Evolutionary conservation across 2,888 invertebrate genomes (phyloP).

Genomic region (Dicycla oo): DNA sequence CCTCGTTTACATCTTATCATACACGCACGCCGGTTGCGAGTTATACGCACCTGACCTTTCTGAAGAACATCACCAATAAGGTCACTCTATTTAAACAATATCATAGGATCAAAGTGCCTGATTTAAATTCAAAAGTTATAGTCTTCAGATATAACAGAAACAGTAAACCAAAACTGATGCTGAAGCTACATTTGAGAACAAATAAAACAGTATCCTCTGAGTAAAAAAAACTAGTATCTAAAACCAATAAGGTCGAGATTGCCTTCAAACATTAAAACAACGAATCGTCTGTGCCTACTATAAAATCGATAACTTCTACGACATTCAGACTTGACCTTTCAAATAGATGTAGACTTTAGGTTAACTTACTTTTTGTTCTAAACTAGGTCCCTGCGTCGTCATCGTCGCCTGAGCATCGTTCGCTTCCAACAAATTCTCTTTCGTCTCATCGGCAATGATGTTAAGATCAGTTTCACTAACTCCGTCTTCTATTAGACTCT

Average conservation of each 20-base stretch:
- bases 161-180: conserved; percentile 5
- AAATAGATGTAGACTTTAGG: not conserved
- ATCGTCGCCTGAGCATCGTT: conserved; percentile 83
- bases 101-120: not conserved
- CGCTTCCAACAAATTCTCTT: conserved; percentile 68
- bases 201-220: conserved; percentile 19
- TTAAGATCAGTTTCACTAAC: conserved; percentile 84
- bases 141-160: not conserved
- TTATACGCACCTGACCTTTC: too few species aligned
- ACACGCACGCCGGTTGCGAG: too few species aligned
- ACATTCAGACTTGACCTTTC: conserved; percentile 36
- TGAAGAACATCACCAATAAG: too few species aligned
- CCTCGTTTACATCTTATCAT: too few species aligned
- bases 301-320: conserved; percentile 34
- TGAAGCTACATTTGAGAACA: conserved; percentile 8
- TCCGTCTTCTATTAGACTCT: conserved; percentile 86
- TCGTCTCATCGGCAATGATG: conserved; percentile 82
- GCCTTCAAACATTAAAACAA: conserved; percentile 18
- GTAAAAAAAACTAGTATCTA: not conserved
- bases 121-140: not conserved
- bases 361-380: conserved; percentile 91
- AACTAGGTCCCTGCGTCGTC: conserved; percentile 91
- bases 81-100: too few species aligned
- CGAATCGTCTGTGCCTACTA: not conserved
- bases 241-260: conserved; percentile 17